Percentiles rank a stretch among this genome's conserved stretches.
Conservation (phyloP, 2,797 vertebrate species). For the Etheostoma perlongum region DNA sequence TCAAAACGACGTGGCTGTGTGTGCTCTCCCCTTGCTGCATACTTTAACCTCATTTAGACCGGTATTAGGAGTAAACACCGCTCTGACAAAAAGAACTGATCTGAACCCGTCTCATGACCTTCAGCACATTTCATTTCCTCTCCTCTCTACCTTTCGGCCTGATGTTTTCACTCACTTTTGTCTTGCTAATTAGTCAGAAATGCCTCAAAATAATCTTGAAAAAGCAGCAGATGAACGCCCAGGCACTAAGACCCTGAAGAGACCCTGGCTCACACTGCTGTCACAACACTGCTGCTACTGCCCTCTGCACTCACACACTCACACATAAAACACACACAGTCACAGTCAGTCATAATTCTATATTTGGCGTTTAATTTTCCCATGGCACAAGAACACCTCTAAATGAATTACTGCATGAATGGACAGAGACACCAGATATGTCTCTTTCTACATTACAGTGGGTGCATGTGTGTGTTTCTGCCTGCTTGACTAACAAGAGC, state of each 20-base stretch:
- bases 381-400: constrained; percentile 37
- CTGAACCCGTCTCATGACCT: constrained; percentile 38
- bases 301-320: constrained; percentile 54
- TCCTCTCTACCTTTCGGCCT: constrained; percentile 10
- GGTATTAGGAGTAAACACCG: constrained; percentile 19
- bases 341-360: constrained; percentile 26
- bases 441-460: constrained; percentile 25
- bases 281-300: constrained; percentile 72
- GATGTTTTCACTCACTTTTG: constrained; percentile 46
- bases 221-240: constrained; percentile 1
- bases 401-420: constrained; percentile 47
- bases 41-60: constrained; percentile 57
- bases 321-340: constrained; percentile 15
- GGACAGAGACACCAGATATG: constrained; percentile 38
- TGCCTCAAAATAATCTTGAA: constrained; percentile 35
- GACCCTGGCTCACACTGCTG: constrained; percentile 62
- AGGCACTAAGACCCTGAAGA: constrained; percentile 72
- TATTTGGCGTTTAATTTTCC: constrained; percentile 42
- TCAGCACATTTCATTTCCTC: constrained; percentile 33
- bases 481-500: constrained; percentile 25
- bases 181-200: constrained; percentile 50
- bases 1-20: constrained; percentile 52
- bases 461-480: constrained; percentile 27
- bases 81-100: constrained; percentile 25
- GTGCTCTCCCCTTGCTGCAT: constrained; percentile 27